Evolutionary conservation across 2,888 invertebrate genomes (phyloP), one percentile per base, ranked within the genome.

Genomic region (Gymnocheta viridis): DNA sequence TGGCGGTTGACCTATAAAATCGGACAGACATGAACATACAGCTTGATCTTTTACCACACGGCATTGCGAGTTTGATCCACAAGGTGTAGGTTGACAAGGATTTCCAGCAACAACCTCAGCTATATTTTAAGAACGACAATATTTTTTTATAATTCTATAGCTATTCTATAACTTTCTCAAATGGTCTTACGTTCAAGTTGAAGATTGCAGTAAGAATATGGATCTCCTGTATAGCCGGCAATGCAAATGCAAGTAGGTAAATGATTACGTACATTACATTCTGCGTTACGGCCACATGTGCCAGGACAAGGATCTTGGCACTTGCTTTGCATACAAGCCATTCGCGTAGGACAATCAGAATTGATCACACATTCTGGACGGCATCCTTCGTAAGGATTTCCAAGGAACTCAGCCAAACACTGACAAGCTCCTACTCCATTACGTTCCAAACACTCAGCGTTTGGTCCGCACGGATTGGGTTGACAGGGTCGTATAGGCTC

Each of bases 241-340:
- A 94, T 92, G 89, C 96, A 96, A 76, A 92, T 94, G 88, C 96
- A 95, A 54, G 94, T 92, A 79, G 95, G 95, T 88, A 96, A 89
- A 91, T 96, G 95, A 88, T 95, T 95, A 14, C 95, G 93, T 12
- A 96, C 95, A 91, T 95, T 94, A 88, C 96, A 96, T 41, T 94
- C 92, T n/a, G 96, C 95, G 87, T 95, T 95, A 82, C 94, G 93
- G 5, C 96, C 96, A 89, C 96, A 96, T 17, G 94, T 94, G 87
- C 96, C 96, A 3, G 95, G 94, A 88, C 96, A 96, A 17, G 96
- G 96, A 91, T 96, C 95, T 88, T 93, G 93, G 89, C 96, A 96
- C 91, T 95, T 95, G 86, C 94, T 95, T 86, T 94, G 94, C 6
- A 95, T 92, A 88, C 96, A 96, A 17, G 95, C 95, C 89, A 93